Evolutionary conservation across 2,888 invertebrate genomes (phyloP).

Genomic region (Bombylius discolor): DNA sequence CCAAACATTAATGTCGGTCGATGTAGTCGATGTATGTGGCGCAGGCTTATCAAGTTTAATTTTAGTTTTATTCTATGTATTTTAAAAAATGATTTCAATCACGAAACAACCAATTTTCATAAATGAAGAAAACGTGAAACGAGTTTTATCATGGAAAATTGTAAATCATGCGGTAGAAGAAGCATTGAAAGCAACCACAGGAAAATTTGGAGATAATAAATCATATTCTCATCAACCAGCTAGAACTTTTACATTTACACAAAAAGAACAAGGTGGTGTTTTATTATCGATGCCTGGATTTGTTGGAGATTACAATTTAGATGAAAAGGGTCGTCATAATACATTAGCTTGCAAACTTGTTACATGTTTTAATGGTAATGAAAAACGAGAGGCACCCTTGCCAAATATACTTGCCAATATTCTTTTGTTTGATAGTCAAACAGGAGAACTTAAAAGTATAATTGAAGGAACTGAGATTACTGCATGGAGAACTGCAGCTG

Average conservation of each 20-base stretch:
- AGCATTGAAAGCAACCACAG: constrained; percentile 29
- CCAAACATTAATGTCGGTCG: too few species aligned
- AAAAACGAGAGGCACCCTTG: constrained; percentile 23
- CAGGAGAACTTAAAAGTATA: constrained; percentile 36
- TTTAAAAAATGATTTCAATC: background rate
- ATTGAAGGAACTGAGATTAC: constrained; percentile 43
- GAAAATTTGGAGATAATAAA: constrained; percentile 11
- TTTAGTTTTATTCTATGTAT: too few species aligned
- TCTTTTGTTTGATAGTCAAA: constrained; percentile 33
- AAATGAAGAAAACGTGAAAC: constrained; percentile 29
- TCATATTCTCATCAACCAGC: constrained; percentile 27
- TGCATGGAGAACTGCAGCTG: constrained; percentile 45
- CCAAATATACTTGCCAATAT: constrained; percentile 38
- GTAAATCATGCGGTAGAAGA: constrained; percentile 33
- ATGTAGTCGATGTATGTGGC: too few species aligned
- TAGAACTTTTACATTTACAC: constrained; percentile 24
- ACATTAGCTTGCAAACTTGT: constrained; percentile 41
- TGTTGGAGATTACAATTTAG: constrained; percentile 29
- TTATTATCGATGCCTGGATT: constrained; percentile 39
- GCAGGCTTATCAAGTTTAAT: too few species aligned
- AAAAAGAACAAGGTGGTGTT: constrained; percentile 18
- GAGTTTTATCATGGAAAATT: constrained; percentile 32
- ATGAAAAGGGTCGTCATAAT: constrained; percentile 12
- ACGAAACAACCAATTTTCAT: constrained; percentile 19
- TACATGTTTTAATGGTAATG: constrained; percentile 34